Conservation (phyloP, 1,140 invertebrate genomes). For the Drosophila parvula region DNA sequence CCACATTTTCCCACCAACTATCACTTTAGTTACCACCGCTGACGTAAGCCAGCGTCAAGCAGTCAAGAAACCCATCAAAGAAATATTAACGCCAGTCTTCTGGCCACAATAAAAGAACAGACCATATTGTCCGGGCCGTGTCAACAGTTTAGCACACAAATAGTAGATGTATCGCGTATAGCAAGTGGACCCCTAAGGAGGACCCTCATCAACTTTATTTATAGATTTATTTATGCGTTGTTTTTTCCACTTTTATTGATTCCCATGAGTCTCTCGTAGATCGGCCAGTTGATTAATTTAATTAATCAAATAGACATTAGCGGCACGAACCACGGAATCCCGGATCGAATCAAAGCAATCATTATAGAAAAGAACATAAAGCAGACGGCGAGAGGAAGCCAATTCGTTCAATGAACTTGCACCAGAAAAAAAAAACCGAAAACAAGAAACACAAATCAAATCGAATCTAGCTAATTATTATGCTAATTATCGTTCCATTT, state of each 20-base stretch:
- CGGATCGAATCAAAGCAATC: slow-evolving; percentile 48
- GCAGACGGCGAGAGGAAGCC: slow-evolving; percentile 12
- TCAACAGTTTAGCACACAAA: slow-evolving; percentile 58
- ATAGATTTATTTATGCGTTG: slow-evolving; percentile 47
- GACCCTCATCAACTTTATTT: slow-evolving; percentile 50
- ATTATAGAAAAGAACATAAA: slow-evolving; percentile 42
- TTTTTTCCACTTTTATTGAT: slow-evolving; percentile 46
- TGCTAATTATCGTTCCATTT: slow-evolving; percentile 28
- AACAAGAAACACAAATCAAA: slow-evolving; percentile 19
- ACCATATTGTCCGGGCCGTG: slow-evolving; percentile 27
- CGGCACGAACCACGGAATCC: slow-evolving; percentile 55
- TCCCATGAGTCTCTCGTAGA: slow-evolving; percentile 37
- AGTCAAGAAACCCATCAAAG: slow-evolving; percentile 36
- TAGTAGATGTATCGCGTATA: slow-evolving; percentile 8
- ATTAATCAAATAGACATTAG: slow-evolving; percentile 78
- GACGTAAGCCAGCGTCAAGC: slow-evolving; percentile 46
- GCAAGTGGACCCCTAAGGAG: slow-evolving; percentile 36
- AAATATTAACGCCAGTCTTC: slow-evolving; percentile 32
- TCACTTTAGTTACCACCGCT: slow-evolving; percentile 12
- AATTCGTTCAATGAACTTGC: slow-evolving; percentile 72
- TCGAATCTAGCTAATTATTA: slow-evolving; percentile 43
- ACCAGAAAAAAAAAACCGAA: background rate
- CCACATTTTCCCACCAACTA: slow-evolving; percentile 11
- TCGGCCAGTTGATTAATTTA: slow-evolving; percentile 69
- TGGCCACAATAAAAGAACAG: slow-evolving; percentile 9